Evolutionary conservation across 1,140 invertebrate species (phyloP).

Genomic region (Aphaenogaster ashmeadi): DNA sequence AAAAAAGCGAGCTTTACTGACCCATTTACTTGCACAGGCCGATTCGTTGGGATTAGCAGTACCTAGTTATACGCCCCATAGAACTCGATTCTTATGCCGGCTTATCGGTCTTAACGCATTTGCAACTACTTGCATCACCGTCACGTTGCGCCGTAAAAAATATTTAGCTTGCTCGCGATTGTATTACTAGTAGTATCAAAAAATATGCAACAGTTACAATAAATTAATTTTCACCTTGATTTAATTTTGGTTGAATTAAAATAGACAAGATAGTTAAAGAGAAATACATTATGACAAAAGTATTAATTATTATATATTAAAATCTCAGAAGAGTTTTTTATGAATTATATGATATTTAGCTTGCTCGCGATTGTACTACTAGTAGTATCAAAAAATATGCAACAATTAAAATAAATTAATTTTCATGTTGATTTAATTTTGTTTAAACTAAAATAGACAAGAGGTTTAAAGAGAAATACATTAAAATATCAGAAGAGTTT

Average conservation of each 20-base stretch:
- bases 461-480: background rate
- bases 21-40: conserved; percentile 16
- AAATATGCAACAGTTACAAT: background rate
- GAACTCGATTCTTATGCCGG: conserved; percentile 18
- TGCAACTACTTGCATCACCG: conserved; percentile 5
- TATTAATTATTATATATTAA: background rate
- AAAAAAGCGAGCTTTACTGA: conserved; percentile 41
- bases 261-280: background rate
- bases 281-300: background rate
- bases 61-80: conserved; percentile 13
- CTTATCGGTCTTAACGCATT: conserved; percentile 30
- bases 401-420: background rate
- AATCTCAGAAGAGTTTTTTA: background rate
- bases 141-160: background rate
- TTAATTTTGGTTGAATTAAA: conserved; percentile 15
- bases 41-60: conserved; percentile 41
- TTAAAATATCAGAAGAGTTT: background rate
- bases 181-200: background rate
- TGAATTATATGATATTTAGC: background rate
- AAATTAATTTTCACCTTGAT: conserved; percentile 1
- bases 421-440: conserved; percentile 5
- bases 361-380: background rate
- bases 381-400: background rate
- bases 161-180: background rate
- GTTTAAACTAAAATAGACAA: background rate